Conservation (phyloP, 2,797 vertebrate species). For the Lycodopsis pacificus region DNA sequence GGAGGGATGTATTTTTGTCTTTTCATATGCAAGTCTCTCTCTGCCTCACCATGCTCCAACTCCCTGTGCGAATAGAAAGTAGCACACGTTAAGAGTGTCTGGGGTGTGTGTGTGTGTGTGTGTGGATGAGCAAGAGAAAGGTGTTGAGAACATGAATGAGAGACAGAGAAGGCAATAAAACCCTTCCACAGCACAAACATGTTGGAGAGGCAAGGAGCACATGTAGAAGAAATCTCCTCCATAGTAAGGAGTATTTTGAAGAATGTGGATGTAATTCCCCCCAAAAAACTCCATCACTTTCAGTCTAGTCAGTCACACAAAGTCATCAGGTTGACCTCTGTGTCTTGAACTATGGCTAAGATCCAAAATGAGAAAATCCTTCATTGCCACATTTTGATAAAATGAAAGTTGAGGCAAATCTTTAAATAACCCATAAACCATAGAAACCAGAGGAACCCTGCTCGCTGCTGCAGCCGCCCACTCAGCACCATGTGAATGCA, state of each 20-base stretch:
- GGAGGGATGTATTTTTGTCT: conserved; percentile 70
- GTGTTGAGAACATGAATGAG: conserved; percentile 8
- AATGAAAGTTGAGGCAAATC: background rate
- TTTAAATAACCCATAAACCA: conserved; percentile 9
- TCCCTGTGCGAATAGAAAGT: conserved; percentile 67
- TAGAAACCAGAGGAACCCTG: conserved; percentile 4
- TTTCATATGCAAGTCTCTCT: background rate
- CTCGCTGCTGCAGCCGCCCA: conserved; percentile 28
- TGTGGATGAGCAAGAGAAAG: background rate
- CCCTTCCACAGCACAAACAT: no score
- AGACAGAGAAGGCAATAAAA: background rate
- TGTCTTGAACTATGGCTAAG: background rate
- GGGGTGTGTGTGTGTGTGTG: conserved; percentile 9
- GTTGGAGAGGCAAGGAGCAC: background rate
- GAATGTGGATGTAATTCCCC: background rate
- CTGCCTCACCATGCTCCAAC: conserved; percentile 1
- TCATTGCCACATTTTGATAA: background rate
- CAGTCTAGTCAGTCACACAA: no score
- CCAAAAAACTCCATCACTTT: background rate
- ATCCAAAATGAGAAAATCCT: background rate
- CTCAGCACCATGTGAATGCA: conserved; percentile 17
- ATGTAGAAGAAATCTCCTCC: background rate
- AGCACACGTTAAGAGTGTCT: conserved; percentile 51
- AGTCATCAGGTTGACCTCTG: background rate
- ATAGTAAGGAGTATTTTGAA: background rate